phyloP scores from a whole-genome alignment of 2,888 invertebrate species.

The Metallyticus violacea region DNA sequence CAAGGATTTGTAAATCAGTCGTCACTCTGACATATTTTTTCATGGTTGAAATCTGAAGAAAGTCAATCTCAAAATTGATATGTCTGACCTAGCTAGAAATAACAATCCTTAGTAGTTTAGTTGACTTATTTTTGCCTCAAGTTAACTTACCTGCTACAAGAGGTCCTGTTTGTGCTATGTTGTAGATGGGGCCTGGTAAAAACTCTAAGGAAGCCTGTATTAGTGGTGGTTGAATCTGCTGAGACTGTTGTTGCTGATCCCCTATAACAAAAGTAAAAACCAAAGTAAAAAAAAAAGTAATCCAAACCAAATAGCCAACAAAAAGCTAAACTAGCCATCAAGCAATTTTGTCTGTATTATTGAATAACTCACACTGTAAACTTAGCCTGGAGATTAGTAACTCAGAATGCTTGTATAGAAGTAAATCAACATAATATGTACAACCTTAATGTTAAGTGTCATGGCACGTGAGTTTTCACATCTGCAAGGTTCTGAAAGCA shows the following conservation, averaged over 20 bases:
- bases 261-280: conserved; percentile 26
- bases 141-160: conserved; percentile 68
- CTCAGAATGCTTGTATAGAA: neutral
- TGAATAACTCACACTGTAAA: neutral
- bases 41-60: too few species aligned
- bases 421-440: too few species aligned
- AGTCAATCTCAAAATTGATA: too few species aligned
- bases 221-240: neutral
- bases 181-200: conserved; percentile 72
- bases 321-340: conserved; percentile 19
- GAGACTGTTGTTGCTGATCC: neutral
- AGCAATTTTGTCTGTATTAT: neutral
- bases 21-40: too few species aligned
- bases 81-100: too few species aligned
- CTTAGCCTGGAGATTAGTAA: neutral
- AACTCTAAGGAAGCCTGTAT: conserved; percentile 48
- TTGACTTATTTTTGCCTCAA: neutral
- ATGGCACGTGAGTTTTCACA: too few species aligned
- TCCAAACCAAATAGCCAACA: neutral
- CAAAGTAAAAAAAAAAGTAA: neutral
- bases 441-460: too few species aligned
- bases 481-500: too few species aligned
- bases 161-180: conserved; percentile 82
- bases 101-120: too few species aligned
- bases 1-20: too few species aligned